Percentiles rank a stretch among this genome's conserved stretches.
Evolutionary conservation across 2,888 invertebrate species (phyloP).

Genomic region (Cheilosia vernalis): DNA sequence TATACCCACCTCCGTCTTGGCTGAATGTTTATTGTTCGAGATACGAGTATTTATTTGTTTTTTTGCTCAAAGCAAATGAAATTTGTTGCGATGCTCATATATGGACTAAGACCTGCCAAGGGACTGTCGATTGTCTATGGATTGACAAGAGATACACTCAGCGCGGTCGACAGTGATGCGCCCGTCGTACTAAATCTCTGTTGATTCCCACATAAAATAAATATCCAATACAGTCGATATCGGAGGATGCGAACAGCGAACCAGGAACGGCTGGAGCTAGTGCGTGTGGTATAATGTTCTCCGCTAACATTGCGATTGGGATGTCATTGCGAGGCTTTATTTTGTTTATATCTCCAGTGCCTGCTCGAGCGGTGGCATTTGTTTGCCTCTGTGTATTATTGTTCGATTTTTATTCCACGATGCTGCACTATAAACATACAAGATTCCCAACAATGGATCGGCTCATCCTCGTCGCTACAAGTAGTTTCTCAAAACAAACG

Average conservation of each 20-base stretch:
- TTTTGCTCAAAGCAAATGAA: constrained; percentile 67
- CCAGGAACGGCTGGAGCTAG: not conserved
- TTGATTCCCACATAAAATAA: constrained; percentile 75
- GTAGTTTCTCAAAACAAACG: constrained; percentile 65
- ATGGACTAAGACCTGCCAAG: constrained; percentile 75
- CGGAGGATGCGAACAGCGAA: not conserved
- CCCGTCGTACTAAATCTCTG: constrained; percentile 49
- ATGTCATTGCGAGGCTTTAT: constrained; percentile 46
- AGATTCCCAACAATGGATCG: constrained; percentile 51
- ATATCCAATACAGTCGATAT: constrained; percentile 59
- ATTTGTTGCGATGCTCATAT: constrained; percentile 74
- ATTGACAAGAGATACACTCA: constrained; percentile 71
- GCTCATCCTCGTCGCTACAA: constrained; percentile 45
- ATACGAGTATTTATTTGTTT: constrained; percentile 73
- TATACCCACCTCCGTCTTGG: constrained; percentile 15
- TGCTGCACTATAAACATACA: constrained; percentile 46
- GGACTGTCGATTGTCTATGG: constrained; percentile 71
- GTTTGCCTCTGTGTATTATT: constrained; percentile 42
- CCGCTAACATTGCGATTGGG: constrained; percentile 12
- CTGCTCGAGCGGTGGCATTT: constrained; percentile 37
- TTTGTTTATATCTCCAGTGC: constrained; percentile 53
- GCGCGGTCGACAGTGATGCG: constrained; percentile 60
- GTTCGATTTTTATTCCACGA: constrained; percentile 19
- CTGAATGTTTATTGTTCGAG: constrained; percentile 69
- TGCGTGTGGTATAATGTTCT: constrained; percentile 37